Percentiles rank a stretch among this genome's conserved stretches.
These are phyloP conservation scores for Rhagium mordax DNA, from an alignment of 2,888 invertebrate species.

Conservation along the genomic window DNA sequence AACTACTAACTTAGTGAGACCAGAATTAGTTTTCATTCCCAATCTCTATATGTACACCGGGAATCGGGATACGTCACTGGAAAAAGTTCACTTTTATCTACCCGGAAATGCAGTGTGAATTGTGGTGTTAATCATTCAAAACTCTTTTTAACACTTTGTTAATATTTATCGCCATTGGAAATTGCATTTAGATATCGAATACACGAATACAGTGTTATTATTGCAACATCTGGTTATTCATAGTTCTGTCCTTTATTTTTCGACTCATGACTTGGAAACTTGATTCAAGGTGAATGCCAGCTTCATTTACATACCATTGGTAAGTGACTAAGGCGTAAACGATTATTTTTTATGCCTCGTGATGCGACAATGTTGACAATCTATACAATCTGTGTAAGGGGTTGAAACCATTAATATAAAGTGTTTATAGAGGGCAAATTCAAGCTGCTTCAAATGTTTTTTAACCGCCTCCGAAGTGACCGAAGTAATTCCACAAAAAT, in stretches of 20 bases:
- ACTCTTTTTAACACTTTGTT: constrained; percentile 1
- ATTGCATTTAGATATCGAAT: background rate
- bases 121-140: background rate
- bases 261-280: background rate
- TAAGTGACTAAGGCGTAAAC: background rate
- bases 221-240: constrained; percentile 7
- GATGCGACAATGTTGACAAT: background rate
- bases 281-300: constrained; percentile 11
- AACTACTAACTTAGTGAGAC: too few species aligned
- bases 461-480: too few species aligned
- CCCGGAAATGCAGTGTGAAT: background rate
- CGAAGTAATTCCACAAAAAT: too few species aligned
- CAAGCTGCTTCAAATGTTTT: too few species aligned
- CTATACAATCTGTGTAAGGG: too few species aligned
- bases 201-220: background rate
- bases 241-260: background rate
- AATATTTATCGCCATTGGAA: background rate
- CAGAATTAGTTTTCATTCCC: too few species aligned
- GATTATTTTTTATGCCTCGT: background rate
- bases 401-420: too few species aligned
- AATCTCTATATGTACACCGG: too few species aligned
- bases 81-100: too few species aligned
- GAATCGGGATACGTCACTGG: background rate
- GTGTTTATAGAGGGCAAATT: too few species aligned
- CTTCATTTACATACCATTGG: constrained; percentile 12